Conservation (phyloP, 2,888 invertebrate species). For the Poecilobothrus nobilitatus region DNA sequence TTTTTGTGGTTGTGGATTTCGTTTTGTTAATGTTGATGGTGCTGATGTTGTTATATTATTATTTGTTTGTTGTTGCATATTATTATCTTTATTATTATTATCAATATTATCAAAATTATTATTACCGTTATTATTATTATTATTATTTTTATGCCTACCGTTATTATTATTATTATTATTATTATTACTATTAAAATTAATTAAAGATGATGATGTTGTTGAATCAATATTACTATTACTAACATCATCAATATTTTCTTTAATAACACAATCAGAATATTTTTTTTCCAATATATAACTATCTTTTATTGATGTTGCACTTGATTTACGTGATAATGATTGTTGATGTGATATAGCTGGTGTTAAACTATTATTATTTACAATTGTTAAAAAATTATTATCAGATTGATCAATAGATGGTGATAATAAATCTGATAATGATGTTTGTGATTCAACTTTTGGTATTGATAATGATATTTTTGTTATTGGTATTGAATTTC, state of each 20-base stretch:
- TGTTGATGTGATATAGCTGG: conserved; percentile 18
- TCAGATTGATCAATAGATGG: conserved; percentile 11
- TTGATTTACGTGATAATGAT: conserved; percentile 36
- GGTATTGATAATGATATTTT: conserved; percentile 36
- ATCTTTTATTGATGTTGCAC: conserved; percentile 32
- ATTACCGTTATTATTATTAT: no score
- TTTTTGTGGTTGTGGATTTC: conserved; percentile 38
- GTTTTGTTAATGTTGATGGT: conserved; percentile 40
- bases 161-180: neutral
- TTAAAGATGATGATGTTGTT: conserved; percentile 15
- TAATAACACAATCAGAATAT: conserved; percentile 26
- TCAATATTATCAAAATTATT: neutral
- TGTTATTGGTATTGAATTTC: conserved; percentile 26
- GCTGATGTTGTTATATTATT: conserved; percentile 32
- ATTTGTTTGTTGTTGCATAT: neutral
- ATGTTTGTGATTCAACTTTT: conserved; percentile 27
- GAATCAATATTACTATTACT: neutral
- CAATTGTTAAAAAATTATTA: conserved; percentile 24
- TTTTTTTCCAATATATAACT: conserved; percentile 31
- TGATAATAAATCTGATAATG: conserved; percentile 31
- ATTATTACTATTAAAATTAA: conserved; percentile 11
- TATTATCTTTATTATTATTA: neutral
- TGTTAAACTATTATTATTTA: conserved; percentile 33
- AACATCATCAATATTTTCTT: neutral
- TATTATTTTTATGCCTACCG: neutral